phyloP scores from a whole-genome alignment of 2,888 invertebrate species.

The Aphodius granarius region DNA sequence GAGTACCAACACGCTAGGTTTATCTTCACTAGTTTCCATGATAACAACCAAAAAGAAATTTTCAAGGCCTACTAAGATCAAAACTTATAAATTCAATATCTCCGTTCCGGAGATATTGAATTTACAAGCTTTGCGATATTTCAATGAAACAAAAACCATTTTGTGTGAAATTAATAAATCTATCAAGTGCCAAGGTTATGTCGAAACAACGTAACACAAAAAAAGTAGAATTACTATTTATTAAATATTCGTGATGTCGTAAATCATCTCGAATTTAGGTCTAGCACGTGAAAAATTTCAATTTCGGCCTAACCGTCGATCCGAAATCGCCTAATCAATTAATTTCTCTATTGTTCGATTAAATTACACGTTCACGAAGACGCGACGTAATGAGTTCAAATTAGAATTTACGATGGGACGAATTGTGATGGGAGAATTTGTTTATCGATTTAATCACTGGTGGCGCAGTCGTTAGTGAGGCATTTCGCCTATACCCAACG shows the following conservation, averaged over 20 bases:
- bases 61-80: background rate
- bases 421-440: background rate
- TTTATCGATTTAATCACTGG: background rate
- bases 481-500: background rate
- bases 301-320: background rate
- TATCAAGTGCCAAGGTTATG: background rate
- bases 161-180: background rate
- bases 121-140: background rate
- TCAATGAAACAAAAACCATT: background rate
- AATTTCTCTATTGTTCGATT: background rate
- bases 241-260: background rate
- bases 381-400: background rate
- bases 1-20: background rate
- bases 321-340: background rate
- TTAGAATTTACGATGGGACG: background rate
- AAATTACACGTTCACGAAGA: background rate
- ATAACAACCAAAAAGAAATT: background rate
- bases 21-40: background rate
- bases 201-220: too few relatives aligned
- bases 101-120: too few relatives aligned
- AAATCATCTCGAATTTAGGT: background rate
- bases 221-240: background rate
- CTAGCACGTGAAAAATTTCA: background rate
- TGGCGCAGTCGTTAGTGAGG: background rate
- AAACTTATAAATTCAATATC: background rate